Evolutionary conservation across 2,113 vertebrate genomes (phyloP).

Genomic region (Mesembrinibis cayennensis): DNA sequence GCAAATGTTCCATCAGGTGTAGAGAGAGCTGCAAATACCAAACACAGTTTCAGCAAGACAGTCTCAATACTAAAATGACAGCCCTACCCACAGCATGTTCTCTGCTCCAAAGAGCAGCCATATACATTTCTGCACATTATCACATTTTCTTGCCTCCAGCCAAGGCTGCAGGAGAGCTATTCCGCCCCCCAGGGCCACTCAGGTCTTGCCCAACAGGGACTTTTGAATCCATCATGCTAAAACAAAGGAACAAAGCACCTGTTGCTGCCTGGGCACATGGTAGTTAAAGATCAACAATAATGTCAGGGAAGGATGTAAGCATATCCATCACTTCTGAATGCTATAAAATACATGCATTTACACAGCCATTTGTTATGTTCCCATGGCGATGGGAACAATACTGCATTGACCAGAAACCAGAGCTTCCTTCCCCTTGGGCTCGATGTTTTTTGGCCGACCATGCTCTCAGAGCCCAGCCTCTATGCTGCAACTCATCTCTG

Average conservation of each 20-base stretch:
- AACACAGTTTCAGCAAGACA: background rate
- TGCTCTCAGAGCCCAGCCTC: background rate
- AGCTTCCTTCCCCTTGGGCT: slow-evolving; percentile 11
- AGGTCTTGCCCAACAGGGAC: background rate
- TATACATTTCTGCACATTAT: background rate
- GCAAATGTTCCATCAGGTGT: background rate
- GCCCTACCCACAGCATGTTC: background rate
- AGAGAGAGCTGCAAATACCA: background rate
- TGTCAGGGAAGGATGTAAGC: slow-evolving; percentile 26
- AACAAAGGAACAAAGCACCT: slow-evolving; percentile 52
- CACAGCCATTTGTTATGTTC: slow-evolving; percentile 19
- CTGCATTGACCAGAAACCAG: slow-evolving; percentile 25
- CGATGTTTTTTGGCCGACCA: background rate
- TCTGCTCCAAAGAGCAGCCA: background rate
- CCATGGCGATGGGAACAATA: slow-evolving; percentile 50
- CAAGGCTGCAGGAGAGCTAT: background rate
- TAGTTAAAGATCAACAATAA: slow-evolving; percentile 8
- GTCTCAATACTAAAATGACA: background rate
- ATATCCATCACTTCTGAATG: slow-evolving; percentile 36
- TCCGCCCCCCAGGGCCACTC: background rate
- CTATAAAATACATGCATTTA: slow-evolving; percentile 8
- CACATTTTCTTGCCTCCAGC: background rate
- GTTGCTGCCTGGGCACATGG: background rate
- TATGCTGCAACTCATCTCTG: background rate
- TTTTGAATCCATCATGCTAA: background rate